These are phyloP conservation scores for Sisyra nigra DNA, from an alignment of 2,888 invertebrate genomes.

Conservation along the genomic window DNA sequence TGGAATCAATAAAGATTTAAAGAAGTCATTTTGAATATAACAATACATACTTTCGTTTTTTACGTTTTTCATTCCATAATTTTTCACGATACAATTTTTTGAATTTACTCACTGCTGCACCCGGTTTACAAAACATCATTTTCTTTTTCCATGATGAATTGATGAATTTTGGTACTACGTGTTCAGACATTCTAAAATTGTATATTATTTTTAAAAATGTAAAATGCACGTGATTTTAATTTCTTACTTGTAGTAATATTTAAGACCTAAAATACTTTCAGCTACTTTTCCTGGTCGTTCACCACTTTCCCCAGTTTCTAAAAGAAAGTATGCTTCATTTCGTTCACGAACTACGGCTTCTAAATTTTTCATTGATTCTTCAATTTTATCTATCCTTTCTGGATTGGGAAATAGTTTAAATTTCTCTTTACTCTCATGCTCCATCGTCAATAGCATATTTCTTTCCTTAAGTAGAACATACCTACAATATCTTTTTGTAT, in stretches of 20 bases:
- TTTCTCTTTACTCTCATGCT: constrained; percentile 56
- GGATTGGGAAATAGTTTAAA: constrained; percentile 69
- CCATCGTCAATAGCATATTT: constrained; percentile 96
- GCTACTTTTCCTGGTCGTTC: constrained; percentile 51
- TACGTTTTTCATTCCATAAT: constrained; percentile 36
- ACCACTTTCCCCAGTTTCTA: constrained; percentile 80
- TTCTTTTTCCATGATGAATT: constrained; percentile 46
- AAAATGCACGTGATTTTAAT: too few relatives aligned
- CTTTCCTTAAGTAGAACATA: constrained; percentile 81
- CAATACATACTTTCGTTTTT: constrained; percentile 33
- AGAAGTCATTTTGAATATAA: neutral
- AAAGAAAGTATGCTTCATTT: constrained; percentile 71
- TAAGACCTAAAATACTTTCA: constrained; percentile 42
- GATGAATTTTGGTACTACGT: constrained; percentile 46
- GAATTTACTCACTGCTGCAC: constrained; percentile 46
- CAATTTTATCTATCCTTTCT: constrained; percentile 85
- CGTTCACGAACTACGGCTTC: constrained; percentile 83
- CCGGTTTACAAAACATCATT: constrained; percentile 37
- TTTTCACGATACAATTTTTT: constrained; percentile 47
- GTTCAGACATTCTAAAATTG: constrained; percentile 33
- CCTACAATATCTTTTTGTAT: constrained; percentile 28
- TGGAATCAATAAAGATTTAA: constrained; percentile 6
- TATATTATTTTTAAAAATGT: constrained; percentile 10
- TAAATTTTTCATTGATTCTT: constrained; percentile 87
- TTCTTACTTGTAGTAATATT: constrained; percentile 32